Conservation (phyloP, 2,888 invertebrate genomes). For the Lasioglossum marginatum region DNA sequence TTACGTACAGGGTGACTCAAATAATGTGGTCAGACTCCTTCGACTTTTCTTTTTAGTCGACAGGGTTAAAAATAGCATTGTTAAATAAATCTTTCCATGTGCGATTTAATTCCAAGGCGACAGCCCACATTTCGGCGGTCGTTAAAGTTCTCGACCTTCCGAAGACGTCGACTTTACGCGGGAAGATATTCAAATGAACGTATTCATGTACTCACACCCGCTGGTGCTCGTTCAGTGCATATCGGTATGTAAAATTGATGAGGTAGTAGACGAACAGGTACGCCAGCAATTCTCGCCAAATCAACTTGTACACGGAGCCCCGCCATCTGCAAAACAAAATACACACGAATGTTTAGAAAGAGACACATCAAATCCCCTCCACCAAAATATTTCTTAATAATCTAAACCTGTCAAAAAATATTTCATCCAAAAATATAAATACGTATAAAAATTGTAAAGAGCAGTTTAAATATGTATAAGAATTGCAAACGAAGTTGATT, state of each 20-base stretch:
- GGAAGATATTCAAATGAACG: slow-evolving; percentile 49
- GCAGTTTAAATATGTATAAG: too few species aligned
- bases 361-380: too few species aligned
- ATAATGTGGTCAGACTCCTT: background rate
- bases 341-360: slow-evolving; percentile 27
- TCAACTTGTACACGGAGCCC: slow-evolving; percentile 97
- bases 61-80: background rate
- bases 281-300: slow-evolving; percentile 96
- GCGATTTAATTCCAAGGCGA: slow-evolving; percentile 30
- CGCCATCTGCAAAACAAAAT: slow-evolving; percentile 91
- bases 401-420: too few species aligned
- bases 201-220: slow-evolving; percentile 88
- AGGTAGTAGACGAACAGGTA: slow-evolving; percentile 94
- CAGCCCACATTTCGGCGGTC: slow-evolving; percentile 4
- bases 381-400: background rate
- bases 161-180: background rate
- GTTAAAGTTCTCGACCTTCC: slow-evolving; percentile 23
- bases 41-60: background rate
- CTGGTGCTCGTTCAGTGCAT: slow-evolving; percentile 91
- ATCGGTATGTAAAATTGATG: slow-evolving; percentile 95
- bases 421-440: too few species aligned
- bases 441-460: too few species aligned
- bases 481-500: too few species aligned
- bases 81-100: background rate
- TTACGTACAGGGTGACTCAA: background rate